phyloP scores from a whole-genome alignment of 2,888 invertebrate species.

The Pandemis cinnamomeana region DNA sequence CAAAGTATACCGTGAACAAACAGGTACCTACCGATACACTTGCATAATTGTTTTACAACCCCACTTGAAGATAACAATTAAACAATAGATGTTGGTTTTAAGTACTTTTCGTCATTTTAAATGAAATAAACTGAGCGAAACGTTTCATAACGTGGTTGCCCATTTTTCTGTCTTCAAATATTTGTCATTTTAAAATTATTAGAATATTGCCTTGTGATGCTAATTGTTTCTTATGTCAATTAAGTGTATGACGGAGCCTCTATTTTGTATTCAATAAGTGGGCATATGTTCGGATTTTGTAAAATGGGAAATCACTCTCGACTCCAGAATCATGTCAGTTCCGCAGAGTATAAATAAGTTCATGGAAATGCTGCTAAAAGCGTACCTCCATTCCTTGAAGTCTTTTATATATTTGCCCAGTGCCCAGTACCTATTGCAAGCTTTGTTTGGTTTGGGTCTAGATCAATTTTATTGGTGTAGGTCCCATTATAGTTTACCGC shows the following conservation, averaged over 20 bases:
- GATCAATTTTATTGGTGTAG: too few species aligned
- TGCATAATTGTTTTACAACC: too few species aligned
- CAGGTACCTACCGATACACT: too few species aligned
- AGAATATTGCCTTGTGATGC: neutral
- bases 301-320: neutral
- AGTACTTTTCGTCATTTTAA: too few species aligned
- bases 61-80: too few species aligned
- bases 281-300: neutral
- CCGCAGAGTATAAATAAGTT: neutral
- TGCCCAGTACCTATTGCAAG: too few species aligned
- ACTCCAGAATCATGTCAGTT: neutral
- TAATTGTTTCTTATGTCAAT: neutral
- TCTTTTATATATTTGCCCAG: too few species aligned
- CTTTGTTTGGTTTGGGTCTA: too few species aligned
- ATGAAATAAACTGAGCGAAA: neutral
- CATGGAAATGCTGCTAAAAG: neutral
- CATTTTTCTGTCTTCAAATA: neutral
- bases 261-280: constrained; percentile 3
- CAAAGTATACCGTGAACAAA: too few species aligned
- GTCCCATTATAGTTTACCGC: too few species aligned
- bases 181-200: neutral
- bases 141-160: neutral
- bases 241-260: neutral
- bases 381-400: neutral
- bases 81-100: too few species aligned